A percentile compares a stretch with the other conserved stretches of the same genome.
These are phyloP conservation scores for Dromococcyx pavoninus DNA, from an alignment of 2,797 vertebrate genomes.

Conservation along the genomic window DNA sequence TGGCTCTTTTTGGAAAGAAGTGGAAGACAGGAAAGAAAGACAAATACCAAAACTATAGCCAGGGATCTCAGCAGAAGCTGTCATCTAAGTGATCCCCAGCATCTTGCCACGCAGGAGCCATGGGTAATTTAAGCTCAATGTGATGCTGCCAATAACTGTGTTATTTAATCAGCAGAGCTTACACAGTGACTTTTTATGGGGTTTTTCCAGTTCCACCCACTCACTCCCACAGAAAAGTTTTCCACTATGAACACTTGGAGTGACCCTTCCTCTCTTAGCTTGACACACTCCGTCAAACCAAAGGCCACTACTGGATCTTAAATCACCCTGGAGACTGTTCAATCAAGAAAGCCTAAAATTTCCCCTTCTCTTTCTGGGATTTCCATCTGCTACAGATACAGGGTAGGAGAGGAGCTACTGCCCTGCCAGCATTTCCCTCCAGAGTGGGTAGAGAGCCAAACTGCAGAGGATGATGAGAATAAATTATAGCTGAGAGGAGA, in stretches of 20 bases:
- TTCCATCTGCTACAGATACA: background rate
- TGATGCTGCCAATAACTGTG: background rate
- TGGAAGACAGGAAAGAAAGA: background rate
- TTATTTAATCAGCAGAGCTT: background rate
- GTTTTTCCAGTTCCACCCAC: constrained; percentile 28
- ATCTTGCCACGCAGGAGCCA: background rate
- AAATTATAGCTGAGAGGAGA: constrained; percentile 32
- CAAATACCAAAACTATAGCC: background rate
- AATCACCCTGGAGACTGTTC: background rate
- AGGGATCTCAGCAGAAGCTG: background rate
- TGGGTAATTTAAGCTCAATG: background rate
- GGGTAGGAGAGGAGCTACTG: constrained; percentile 23
- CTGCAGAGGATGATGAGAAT: constrained; percentile 45
- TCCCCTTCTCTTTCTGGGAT: background rate
- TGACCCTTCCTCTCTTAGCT: background rate
- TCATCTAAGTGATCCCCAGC: background rate
- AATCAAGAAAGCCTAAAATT: background rate
- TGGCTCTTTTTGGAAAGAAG: background rate
- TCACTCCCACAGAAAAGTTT: constrained; percentile 10
- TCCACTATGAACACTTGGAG: background rate
- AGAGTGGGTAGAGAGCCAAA: constrained; percentile 30
- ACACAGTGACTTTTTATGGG: constrained; percentile 11
- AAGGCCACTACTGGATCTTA: background rate
- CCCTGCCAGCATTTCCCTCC: constrained; percentile 41
- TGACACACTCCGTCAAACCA: accelerated